Percentiles rank a stretch among this genome's conserved stretches.
These are phyloP conservation scores for Pissodes strobi DNA, from an alignment of 1,140 invertebrate genomes.

Conservation along the genomic window DNA sequence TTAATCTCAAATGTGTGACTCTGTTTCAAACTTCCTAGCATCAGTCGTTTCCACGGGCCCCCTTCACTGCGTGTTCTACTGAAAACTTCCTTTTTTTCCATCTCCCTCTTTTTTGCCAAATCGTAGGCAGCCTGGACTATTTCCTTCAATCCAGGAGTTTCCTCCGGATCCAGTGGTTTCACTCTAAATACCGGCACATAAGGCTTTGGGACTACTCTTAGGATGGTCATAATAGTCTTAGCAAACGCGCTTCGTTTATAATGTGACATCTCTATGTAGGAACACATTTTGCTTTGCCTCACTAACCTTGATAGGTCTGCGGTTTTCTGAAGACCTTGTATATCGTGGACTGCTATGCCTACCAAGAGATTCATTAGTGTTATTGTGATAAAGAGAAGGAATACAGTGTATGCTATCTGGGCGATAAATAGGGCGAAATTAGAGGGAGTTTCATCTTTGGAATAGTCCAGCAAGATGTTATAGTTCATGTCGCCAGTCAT, in stretches of 20 bases:
- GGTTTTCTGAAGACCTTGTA: conserved; percentile 35
- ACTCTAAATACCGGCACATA: conserved; percentile 28
- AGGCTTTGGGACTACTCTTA: conserved; percentile 25
- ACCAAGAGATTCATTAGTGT: conserved; percentile 37
- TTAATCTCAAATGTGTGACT: too few species aligned
- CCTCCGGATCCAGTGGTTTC: conserved; percentile 30
- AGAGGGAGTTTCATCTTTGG: conserved; percentile 18
- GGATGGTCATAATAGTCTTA: conserved; percentile 14
- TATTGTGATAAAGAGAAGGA: conserved; percentile 32
- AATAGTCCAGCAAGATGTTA: conserved; percentile 51
- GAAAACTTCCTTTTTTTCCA: background rate
- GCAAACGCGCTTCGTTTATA: conserved; percentile 15
- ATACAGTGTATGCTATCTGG: conserved; percentile 22
- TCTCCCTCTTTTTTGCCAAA: conserved; percentile 14
- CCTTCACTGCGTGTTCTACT: conserved; percentile 1
- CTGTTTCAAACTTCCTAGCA: too few species aligned
- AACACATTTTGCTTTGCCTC: conserved; percentile 33
- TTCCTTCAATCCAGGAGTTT: conserved; percentile 21
- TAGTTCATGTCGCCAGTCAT: conserved; percentile 85
- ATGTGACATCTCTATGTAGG: conserved; percentile 29
- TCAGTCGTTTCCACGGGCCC: background rate
- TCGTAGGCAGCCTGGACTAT: conserved; percentile 26
- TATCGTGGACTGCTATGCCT: conserved; percentile 37
- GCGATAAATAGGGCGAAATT: conserved; percentile 12
- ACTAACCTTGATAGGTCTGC: conserved; percentile 33